phyloP scores from a whole-genome alignment of 2,797 vertebrate genomes.

The Acipenser ruthenus region DNA sequence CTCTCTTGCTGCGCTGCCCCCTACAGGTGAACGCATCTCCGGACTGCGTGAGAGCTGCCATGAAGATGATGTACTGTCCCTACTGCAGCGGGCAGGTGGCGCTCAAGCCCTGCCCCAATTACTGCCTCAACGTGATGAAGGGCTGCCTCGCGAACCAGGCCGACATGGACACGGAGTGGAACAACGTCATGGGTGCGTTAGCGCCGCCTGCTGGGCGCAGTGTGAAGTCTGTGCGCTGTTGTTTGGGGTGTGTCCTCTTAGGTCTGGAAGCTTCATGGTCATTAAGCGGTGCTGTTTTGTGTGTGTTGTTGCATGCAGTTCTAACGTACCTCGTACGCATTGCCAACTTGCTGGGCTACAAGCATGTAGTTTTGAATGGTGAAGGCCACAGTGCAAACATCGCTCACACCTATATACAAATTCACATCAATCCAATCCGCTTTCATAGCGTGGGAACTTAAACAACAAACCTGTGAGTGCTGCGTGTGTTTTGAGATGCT shows the following conservation, averaged over 20 bases:
- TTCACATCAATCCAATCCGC: too few relatives aligned
- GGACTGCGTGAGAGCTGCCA: conserved; percentile 72
- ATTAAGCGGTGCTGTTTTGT: too few relatives aligned
- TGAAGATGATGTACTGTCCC: conserved; percentile 95
- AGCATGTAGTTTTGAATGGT: too few relatives aligned
- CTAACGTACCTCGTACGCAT: too few relatives aligned
- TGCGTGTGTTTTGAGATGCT: too few relatives aligned
- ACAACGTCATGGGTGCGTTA: conserved; percentile 87
- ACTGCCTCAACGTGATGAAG: conserved; percentile 93
- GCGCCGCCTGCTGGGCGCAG: background rate
- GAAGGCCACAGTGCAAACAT: background rate
- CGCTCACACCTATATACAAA: background rate
- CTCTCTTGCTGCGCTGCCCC: conserved; percentile 1
- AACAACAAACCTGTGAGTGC: too few relatives aligned
- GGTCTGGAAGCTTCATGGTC: conserved; percentile 21
- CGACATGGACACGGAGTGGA: conserved; percentile 89
- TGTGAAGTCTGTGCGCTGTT: background rate
- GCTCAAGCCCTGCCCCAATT: conserved; percentile 89
- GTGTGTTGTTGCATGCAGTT: too few relatives aligned
- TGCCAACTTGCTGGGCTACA: too few relatives aligned
- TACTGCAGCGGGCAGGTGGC: conserved; percentile 84
- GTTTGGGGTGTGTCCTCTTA: conserved; percentile 16
- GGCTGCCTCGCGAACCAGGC: conserved; percentile 94
- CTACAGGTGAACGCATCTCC: conserved; percentile 80
- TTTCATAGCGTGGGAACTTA: too few relatives aligned